A percentile compares a stretch with the other conserved stretches of the same genome.
phyloP scores from a whole-genome alignment of 1,140 invertebrate genomes.

The fruit fly (Drosophila melanogaster) region Release_6_plus_ISO1_MT NT_033777.3:5680001-5680500 shows the following conservation, averaged over 20 bases:
- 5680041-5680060: constrained; percentile 14
- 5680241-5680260: constrained; percentile 7
- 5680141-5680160: background rate
- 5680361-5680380: constrained; percentile 28
- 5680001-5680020: no score
- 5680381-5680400: constrained; percentile 49
- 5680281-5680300: constrained; percentile 46
- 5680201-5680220: background rate
- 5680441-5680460: constrained; percentile 41
- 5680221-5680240: constrained; percentile 16
- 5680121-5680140: constrained; percentile 17
- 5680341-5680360: constrained; percentile 64
- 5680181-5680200: background rate
- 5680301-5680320: constrained; percentile 53
- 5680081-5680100: constrained; percentile 21
- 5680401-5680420: constrained; percentile 38
- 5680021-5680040: no score
- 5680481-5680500: constrained; percentile 56
- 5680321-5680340: constrained; percentile 68
- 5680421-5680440: constrained; percentile 33
- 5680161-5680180: constrained; percentile 6
- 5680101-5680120: constrained; percentile 18
- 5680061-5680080: constrained; percentile 43
- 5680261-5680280: constrained; percentile 34
- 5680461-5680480: constrained; percentile 64